Conservation (phyloP, 2,888 invertebrate genomes). For the Lycaena phlaeas region DNA sequence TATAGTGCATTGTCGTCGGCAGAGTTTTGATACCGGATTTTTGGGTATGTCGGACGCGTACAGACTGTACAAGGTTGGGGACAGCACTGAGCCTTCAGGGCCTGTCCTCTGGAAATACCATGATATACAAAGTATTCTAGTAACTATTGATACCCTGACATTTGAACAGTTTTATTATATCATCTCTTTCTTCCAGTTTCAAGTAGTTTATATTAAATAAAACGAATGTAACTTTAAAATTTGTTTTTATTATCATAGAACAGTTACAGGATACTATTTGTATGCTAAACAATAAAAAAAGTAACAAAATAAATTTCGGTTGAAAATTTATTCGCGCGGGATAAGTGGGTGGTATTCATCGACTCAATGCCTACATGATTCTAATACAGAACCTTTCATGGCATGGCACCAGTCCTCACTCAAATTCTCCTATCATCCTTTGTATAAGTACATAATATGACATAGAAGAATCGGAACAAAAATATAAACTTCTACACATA, state of each 20-base stretch:
- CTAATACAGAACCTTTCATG: slow-evolving; percentile 71
- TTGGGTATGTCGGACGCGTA: too few species aligned
- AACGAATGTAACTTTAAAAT: slow-evolving; percentile 38
- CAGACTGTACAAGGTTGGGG: too few species aligned
- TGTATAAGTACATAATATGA: slow-evolving; percentile 39
- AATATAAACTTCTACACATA: slow-evolving; percentile 31
- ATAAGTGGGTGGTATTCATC: slow-evolving; percentile 72
- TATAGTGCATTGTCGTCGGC: too few species aligned
- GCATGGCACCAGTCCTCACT: slow-evolving; percentile 72
- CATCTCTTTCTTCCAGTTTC: too few species aligned
- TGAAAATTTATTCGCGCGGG: slow-evolving; percentile 55
- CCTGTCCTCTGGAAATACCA: too few species aligned
- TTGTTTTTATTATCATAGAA: slow-evolving; percentile 62
- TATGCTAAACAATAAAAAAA: slow-evolving; percentile 49
- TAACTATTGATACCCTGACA: too few species aligned
- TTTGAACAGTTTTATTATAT: too few species aligned
- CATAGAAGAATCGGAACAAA: slow-evolving; percentile 32
- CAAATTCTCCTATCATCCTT: slow-evolving; percentile 67
- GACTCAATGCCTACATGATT: slow-evolving; percentile 66
- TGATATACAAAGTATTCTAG: too few species aligned
- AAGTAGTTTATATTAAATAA: neutral
- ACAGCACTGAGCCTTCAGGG: too few species aligned
- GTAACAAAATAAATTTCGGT: slow-evolving; percentile 47
- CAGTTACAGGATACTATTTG: slow-evolving; percentile 56
- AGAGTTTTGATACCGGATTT: too few species aligned